Conservation (phyloP, 2,888 invertebrate species). For the Magallana nippona region DNA sequence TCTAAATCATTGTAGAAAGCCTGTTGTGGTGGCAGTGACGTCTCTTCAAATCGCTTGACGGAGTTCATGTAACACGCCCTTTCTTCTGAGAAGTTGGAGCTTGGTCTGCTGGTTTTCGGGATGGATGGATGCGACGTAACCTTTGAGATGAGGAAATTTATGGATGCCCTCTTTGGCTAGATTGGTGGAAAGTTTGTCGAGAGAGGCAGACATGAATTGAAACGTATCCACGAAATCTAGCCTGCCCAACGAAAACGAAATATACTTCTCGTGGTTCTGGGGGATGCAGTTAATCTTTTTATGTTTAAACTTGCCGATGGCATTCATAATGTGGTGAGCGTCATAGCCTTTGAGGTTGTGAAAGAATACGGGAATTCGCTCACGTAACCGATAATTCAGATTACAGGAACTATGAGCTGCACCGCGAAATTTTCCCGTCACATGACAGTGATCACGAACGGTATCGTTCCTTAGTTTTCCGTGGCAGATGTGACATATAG, state of each 20-base stretch:
- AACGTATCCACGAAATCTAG: conserved; percentile 46
- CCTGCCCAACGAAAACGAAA: conserved; percentile 43
- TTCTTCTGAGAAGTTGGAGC: too few species aligned
- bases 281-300: conserved; percentile 56
- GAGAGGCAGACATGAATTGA: too few species aligned
- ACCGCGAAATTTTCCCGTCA: not conserved
- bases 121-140: too few species aligned
- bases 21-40: too few species aligned
- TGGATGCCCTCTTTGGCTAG: too few species aligned
- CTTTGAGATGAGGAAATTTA: too few species aligned
- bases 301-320: conserved; percentile 42
- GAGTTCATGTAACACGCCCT: too few species aligned
- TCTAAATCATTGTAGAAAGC: too few species aligned
- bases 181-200: too few species aligned
- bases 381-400: conserved; percentile 31
- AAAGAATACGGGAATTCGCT: conserved; percentile 32
- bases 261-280: conserved; percentile 57
- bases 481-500: not conserved
- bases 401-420: not conserved
- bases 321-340: conserved; percentile 39
- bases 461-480: not conserved
- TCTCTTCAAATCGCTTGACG: too few species aligned
- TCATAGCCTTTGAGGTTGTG: conserved; percentile 43
- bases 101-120: too few species aligned
- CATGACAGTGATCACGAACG: not conserved